phyloP scores from a whole-genome alignment of 2,113 vertebrate genomes.

The Oncorhynchus kisutch region DNA sequence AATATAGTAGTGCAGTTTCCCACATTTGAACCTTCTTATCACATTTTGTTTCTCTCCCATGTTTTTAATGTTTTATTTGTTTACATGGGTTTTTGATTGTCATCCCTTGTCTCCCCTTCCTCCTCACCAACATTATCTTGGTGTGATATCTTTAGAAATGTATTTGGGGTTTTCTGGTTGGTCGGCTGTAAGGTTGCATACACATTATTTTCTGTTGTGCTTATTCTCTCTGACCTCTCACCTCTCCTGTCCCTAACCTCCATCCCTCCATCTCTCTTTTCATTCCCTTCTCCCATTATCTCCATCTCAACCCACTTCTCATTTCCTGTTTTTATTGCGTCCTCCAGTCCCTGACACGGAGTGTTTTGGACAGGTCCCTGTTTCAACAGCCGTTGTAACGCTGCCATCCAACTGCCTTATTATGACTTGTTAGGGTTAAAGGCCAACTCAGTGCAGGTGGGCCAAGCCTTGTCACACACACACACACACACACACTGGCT shows the following conservation, averaged over 20 bases:
- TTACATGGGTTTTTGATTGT: conserved; percentile 69
- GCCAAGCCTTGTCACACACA: background rate
- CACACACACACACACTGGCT: conserved; percentile 27
- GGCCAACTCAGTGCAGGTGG: conserved; percentile 24
- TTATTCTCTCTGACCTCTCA: conserved; percentile 85
- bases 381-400: background rate
- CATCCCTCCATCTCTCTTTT: conserved; percentile 12
- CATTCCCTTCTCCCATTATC: conserved; percentile 9
- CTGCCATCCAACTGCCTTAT: background rate
- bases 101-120: background rate
- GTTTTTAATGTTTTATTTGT: conserved; percentile 26
- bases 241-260: conserved; percentile 77
- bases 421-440: conserved; percentile 9
- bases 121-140: background rate
- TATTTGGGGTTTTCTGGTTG: background rate
- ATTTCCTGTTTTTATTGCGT: conserved; percentile 12
- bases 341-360: background rate
- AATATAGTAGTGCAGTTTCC: background rate
- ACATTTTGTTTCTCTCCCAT: background rate
- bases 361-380: background rate
- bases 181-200: too few species aligned
- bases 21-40: background rate
- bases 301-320: background rate
- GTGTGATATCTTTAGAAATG: background rate
- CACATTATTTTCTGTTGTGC: conserved; percentile 77